These are phyloP conservation scores for Leucania comma DNA, from an alignment of 2,888 invertebrate genomes.

Conservation along the genomic window DNA sequence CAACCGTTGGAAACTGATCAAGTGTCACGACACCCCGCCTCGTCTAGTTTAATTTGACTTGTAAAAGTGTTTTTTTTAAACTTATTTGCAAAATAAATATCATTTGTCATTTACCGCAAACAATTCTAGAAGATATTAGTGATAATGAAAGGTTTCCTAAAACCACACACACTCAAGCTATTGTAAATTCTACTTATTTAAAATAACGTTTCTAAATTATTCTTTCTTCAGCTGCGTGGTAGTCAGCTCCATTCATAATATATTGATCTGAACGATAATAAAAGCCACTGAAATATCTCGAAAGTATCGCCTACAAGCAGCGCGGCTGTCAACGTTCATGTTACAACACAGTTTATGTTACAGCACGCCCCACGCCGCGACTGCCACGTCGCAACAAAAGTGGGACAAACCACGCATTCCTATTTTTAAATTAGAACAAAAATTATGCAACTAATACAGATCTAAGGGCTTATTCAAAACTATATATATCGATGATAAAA, in stretches of 20 bases:
- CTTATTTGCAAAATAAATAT: too few relatives aligned
- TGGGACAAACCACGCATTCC: conserved; percentile 38
- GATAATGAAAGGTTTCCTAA: conserved; percentile 3
- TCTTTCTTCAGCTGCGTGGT: conserved; percentile 6
- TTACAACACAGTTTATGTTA: conserved; percentile 43
- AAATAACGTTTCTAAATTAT: not conserved
- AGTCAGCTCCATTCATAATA: conserved; percentile 10
- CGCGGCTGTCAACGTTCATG: conserved; percentile 25
- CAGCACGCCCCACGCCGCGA: conserved; percentile 38
- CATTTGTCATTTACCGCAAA: not conserved
- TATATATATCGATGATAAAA: conserved; percentile 2
- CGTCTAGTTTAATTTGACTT: too few relatives aligned
- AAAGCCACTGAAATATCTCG: not conserved
- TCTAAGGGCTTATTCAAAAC: not conserved
- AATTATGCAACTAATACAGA: conserved; percentile 27
- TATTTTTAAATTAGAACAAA: conserved; percentile 39
- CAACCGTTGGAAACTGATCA: conserved; percentile 2
- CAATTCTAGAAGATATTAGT: not conserved
- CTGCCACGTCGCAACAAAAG: conserved; percentile 25
- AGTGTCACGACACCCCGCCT: not conserved
- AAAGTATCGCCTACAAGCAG: conserved; percentile 15
- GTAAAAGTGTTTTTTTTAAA: too few relatives aligned
- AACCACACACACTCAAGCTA: not conserved
- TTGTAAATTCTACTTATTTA: not conserved
- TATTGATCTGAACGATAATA: not conserved